Percentiles rank a stretch among this genome's conserved stretches.
Evolutionary conservation across 2,113 vertebrate genomes (phyloP).

Genomic region (Oncorhynchus gorbuscha): DNA sequence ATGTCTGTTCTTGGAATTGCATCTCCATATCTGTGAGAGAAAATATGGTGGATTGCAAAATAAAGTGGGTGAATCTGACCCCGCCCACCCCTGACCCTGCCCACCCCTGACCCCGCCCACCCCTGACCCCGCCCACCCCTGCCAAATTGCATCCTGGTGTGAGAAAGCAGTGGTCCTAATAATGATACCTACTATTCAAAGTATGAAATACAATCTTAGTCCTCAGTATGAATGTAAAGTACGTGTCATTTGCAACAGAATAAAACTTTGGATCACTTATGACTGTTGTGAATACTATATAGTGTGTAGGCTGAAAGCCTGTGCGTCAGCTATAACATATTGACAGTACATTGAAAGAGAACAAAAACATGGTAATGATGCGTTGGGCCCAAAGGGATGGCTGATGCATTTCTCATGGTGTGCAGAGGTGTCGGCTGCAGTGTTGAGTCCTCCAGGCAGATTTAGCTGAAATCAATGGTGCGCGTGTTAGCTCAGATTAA

Average conservation of each 20-base stretch:
- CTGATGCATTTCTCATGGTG: neutral
- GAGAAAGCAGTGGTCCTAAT: no score
- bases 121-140: neutral
- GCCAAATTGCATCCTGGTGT: neutral
- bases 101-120: neutral
- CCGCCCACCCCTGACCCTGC: neutral
- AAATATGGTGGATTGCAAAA: neutral
- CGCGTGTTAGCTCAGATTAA: conserved; percentile 37
- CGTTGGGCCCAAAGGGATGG: neutral
- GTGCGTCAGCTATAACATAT: neutral
- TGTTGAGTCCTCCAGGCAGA: neutral
- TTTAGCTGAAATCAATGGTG: conserved; percentile 35
- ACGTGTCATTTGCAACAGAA: neutral
- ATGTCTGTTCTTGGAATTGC: neutral
- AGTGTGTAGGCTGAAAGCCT: neutral
- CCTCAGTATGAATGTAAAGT: neutral
- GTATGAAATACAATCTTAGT: neutral
- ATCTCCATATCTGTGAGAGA: neutral
- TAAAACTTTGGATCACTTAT: neutral
- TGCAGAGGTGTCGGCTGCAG: neutral
- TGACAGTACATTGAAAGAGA: neutral
- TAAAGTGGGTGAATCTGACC: neutral
- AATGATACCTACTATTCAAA: neutral
- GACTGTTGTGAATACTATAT: neutral
- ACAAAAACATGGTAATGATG: neutral